Percentiles rank a stretch among this genome's conserved stretches.
Conservation (phyloP, 2,888 invertebrate genomes). For the Eurytoma adleriae region DNA sequence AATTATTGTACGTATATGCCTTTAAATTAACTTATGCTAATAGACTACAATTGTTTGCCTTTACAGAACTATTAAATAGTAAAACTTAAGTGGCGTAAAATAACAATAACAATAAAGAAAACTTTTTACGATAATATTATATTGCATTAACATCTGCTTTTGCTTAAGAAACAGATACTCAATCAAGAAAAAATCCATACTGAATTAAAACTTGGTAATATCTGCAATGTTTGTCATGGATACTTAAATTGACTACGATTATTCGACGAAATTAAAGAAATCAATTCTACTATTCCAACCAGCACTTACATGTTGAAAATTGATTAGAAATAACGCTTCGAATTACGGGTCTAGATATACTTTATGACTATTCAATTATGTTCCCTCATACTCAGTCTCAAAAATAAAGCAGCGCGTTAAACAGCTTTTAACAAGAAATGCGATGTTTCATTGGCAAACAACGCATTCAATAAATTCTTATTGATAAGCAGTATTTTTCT, state of each 20-base stretch:
- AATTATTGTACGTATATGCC: conserved; percentile 1
- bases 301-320: conserved; percentile 31
- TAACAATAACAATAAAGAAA: too few species aligned
- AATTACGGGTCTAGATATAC: background rate
- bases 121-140: background rate
- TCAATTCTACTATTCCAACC: conserved; percentile 31
- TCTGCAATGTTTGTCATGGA: conserved; percentile 50
- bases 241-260: conserved; percentile 43
- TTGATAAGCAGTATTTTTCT: conserved; percentile 13
- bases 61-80: background rate
- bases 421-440: conserved; percentile 29
- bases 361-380: conserved; percentile 40
- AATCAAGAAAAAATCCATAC: conserved; percentile 6
- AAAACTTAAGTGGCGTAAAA: background rate
- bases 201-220: conserved; percentile 30
- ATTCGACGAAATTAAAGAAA: conserved; percentile 35
- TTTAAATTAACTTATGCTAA: too few species aligned
- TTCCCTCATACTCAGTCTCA: conserved; percentile 53
- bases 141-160: conserved; percentile 24
- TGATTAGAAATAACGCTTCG: conserved; percentile 5
- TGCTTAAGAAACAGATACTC: conserved; percentile 10
- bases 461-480: conserved; percentile 23
- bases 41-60: too few species aligned
- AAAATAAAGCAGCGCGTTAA: conserved; percentile 48
- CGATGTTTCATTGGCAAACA: conserved; percentile 24